Base-by-base conservation (phyloP, 1,140 invertebrate species). In the Hormaphis cornu region DNA sequence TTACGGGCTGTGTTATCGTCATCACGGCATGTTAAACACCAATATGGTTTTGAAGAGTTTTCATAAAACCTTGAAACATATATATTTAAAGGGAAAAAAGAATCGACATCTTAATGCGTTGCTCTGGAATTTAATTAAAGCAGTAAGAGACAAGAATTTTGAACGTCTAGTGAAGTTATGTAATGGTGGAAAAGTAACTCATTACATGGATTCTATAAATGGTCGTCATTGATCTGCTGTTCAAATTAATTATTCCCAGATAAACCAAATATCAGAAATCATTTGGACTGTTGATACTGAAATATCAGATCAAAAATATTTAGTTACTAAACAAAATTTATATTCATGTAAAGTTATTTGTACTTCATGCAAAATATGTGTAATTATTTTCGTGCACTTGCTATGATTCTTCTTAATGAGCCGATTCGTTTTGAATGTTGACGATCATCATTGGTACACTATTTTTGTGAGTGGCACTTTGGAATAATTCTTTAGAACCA, bases 31-130 rank as follows among this genome's bases (percentile, higher is more conserved):
- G 12, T 24, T 72, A 12, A 72, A 69, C 26, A 44, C 44, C 3
- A 70, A 70, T 54, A 72, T 72, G 71, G 35, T 50, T 35, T 30
- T 72, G 69, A 72, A 61, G 22, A n/a, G n/a, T n/a, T n/a, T n/a
- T n/a, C n/a, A n/a, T n/a, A n/a, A n/a, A n/a, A n/a, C n/a, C n/a
- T n/a, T n/a, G n/a, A n/a, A n/a, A n/a, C n/a, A n/a, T n/a, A n/a
- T n/a, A n/a, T n/a, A n/a, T n/a, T n/a, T 3, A 2, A 42, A 42
- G 40, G 40, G n/a, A 18, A 42, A 42, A 10, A 42, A 42, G 18
- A 42, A 42, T 42, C 40, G 18, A 18, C 40, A n/a, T n/a, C 16
- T 42, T n/a, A n/a, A 42, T 42, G 40, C 10, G 14, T n/a, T 42
- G 16, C n/a, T 42, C 16, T 42, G 40, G n/a, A 14, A 42, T 42